These are phyloP conservation scores for Basileuterus tristriatus DNA, from an alignment of 2,797 vertebrate genomes.

Conservation along the genomic window DNA sequence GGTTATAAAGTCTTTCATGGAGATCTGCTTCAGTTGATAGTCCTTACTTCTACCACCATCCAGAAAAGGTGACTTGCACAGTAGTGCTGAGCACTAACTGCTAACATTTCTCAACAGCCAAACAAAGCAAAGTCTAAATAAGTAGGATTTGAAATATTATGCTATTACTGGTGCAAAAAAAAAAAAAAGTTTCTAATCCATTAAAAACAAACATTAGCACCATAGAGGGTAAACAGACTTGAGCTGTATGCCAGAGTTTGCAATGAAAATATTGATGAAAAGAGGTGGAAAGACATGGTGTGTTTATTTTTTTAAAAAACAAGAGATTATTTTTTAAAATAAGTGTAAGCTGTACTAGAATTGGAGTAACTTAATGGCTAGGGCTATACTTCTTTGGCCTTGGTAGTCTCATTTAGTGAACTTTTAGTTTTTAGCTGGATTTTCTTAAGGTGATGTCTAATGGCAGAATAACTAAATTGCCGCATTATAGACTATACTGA, in stretches of 20 bases:
- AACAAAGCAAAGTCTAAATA: conserved; percentile 9
- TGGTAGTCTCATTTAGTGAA: not conserved
- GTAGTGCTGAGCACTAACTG: not conserved
- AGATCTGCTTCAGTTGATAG: not conserved
- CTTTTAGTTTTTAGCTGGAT: not conserved
- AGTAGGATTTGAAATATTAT: not conserved
- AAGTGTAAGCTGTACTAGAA: not conserved
- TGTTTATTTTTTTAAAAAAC: not conserved
- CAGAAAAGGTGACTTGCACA: not conserved
- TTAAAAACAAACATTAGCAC: not conserved
- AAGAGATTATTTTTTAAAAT: not conserved
- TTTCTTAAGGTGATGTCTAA: not conserved
- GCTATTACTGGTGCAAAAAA: not conserved
- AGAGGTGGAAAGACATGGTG: not conserved
- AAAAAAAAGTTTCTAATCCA: not conserved
- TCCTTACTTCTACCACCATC: not conserved
- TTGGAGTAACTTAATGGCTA: not conserved
- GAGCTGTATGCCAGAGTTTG: not conserved
- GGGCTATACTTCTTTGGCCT: not conserved
- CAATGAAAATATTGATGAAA: not conserved
- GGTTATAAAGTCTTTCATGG: not conserved
- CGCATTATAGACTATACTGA: not conserved
- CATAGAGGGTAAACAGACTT: not conserved
- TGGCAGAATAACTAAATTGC: not conserved
- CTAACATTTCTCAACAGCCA: not conserved